Percentiles rank a stretch among this genome's conserved stretches.
These are phyloP conservation scores for Myocastor coypus DNA, from an alignment of 2,113 vertebrate species.

Conservation along the genomic window DNA sequence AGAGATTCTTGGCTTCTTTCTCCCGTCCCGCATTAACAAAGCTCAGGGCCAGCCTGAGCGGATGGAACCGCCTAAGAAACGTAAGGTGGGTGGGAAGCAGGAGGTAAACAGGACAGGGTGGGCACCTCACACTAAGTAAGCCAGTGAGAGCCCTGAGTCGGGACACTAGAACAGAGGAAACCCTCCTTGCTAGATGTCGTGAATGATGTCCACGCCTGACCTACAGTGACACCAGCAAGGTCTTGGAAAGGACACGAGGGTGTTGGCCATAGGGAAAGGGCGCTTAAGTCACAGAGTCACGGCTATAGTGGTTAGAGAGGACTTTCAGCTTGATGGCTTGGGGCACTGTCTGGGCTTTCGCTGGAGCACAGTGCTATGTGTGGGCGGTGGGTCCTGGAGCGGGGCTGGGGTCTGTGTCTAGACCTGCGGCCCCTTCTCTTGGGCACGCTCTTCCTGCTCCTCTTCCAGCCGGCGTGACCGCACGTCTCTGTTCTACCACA, in stretches of 20 bases:
- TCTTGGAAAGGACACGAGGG: background rate
- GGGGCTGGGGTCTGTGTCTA: background rate
- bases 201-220: background rate
- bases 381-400: rapidly evolving
- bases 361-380: background rate
- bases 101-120: background rate
- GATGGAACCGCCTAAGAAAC: background rate
- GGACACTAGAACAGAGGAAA: background rate
- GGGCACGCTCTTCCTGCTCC: background rate
- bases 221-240: background rate
- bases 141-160: too few species aligned
- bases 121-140: background rate
- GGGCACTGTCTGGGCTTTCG: background rate
- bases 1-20: background rate
- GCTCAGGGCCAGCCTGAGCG: background rate
- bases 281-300: background rate
- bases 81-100: background rate
- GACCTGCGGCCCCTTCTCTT: background rate
- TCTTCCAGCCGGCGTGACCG: background rate
- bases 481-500: background rate
- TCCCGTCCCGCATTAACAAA: background rate
- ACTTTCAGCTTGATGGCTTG: background rate
- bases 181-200: background rate
- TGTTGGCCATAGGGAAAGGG: background rate
- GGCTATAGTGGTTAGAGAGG: background rate